Evolutionary conservation across 2,888 invertebrate genomes (phyloP).

Genomic region (Microctonus aethiopoides): DNA sequence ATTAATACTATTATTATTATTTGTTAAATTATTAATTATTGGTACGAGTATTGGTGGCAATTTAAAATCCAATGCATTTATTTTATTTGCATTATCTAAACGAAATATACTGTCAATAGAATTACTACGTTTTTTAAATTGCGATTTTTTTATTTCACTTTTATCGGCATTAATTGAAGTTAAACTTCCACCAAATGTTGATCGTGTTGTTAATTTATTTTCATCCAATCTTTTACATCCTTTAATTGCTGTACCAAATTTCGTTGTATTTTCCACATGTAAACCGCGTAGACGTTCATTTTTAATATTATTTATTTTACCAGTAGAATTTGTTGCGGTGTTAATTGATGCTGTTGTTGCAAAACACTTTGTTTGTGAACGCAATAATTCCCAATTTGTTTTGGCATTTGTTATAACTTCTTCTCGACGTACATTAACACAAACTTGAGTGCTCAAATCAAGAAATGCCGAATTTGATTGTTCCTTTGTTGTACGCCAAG

Average conservation of each 20-base stretch:
- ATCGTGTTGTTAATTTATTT: slow-evolving; percentile 48
- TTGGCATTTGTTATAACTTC: slow-evolving; percentile 87
- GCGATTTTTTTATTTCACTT: slow-evolving; percentile 54
- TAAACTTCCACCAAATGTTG: slow-evolving; percentile 53
- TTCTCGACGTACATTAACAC: slow-evolving; percentile 75
- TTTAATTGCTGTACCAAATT: slow-evolving; percentile 49
- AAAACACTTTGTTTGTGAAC: slow-evolving; percentile 76
- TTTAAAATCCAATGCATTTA: slow-evolving; percentile 64
- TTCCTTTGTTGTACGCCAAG: slow-evolving; percentile 84
- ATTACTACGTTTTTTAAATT: slow-evolving; percentile 56
- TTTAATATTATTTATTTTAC: slow-evolving; percentile 47
- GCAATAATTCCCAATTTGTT: slow-evolving; percentile 86
- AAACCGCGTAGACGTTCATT: slow-evolving; percentile 50
- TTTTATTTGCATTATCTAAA: slow-evolving; percentile 47
- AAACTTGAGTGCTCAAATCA: slow-evolving; percentile 72
- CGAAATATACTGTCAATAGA: slow-evolving; percentile 57
- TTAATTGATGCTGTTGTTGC: background rate
- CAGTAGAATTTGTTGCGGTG: slow-evolving; percentile 46
- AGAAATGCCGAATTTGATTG: slow-evolving; percentile 76
- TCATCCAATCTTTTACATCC: slow-evolving; percentile 53
- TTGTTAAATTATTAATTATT: slow-evolving; percentile 73
- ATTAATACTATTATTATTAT: slow-evolving; percentile 39
- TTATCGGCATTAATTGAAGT: slow-evolving; percentile 57
- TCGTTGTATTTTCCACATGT: slow-evolving; percentile 52
- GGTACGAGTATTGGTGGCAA: slow-evolving; percentile 79